phyloP scores from a whole-genome alignment of 1,140 invertebrate genomes.

The Hirudo medicinalis region DNA sequence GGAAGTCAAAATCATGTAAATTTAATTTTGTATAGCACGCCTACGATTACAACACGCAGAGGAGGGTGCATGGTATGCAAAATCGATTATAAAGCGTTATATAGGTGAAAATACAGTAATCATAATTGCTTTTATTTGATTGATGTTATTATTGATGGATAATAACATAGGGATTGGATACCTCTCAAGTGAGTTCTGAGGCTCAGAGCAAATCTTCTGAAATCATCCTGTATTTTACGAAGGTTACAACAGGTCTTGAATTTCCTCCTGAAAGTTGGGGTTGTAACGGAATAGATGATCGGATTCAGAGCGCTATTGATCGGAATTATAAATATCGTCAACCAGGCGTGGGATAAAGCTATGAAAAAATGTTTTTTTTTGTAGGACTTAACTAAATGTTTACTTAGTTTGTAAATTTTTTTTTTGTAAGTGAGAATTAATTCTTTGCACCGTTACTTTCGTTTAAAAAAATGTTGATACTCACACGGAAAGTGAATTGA shows the following conservation, averaged over 20 bases:
- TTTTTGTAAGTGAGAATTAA: too few relatives aligned
- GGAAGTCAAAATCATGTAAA: too few relatives aligned
- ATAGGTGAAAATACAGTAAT: too few relatives aligned
- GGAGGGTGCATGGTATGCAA: too few relatives aligned
- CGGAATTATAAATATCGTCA: constrained; percentile 23
- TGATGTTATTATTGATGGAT: background rate
- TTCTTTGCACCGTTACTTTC: too few relatives aligned
- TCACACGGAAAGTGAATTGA: constrained; percentile 41
- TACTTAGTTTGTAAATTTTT: constrained; percentile 14
- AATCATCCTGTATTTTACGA: too few relatives aligned
- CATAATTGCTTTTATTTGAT: background rate
- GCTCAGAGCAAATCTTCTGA: background rate
- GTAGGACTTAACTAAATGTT: background rate
- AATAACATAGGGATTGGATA: background rate
- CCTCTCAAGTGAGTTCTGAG: background rate
- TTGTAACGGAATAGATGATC: constrained; percentile 20
- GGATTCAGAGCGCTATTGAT: constrained; percentile 24
- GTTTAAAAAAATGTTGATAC: too few relatives aligned
- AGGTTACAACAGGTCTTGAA: too few relatives aligned
- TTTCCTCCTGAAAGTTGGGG: constrained; percentile 14
- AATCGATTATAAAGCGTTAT: too few relatives aligned
- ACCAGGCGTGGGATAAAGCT: constrained; percentile 26
- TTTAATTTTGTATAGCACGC: too few relatives aligned
- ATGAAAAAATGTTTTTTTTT: background rate
- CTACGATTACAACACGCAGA: too few relatives aligned